Conservation (phyloP, 2,113 vertebrate species). For the Peromyscus californicus region DNA sequence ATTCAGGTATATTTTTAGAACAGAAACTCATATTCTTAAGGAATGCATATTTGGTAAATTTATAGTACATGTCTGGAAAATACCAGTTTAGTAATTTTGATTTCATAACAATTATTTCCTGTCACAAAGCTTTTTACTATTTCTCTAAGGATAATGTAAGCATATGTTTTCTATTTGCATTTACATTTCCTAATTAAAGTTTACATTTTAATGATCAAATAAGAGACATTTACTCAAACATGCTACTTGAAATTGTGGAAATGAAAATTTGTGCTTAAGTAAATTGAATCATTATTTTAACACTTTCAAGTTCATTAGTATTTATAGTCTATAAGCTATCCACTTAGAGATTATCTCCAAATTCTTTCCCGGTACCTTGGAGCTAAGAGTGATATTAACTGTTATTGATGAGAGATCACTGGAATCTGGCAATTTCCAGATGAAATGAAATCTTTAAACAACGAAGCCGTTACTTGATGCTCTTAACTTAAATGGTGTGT, state of each 20-base stretch:
- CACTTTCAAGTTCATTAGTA: background rate
- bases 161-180: background rate
- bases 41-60: background rate
- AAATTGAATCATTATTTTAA: slow-evolving; percentile 36
- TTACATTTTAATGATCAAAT: slow-evolving; percentile 19
- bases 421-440: background rate
- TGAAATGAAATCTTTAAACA: background rate
- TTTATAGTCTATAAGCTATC: background rate
- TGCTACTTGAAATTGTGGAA: slow-evolving; percentile 19
- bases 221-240: background rate
- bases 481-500: background rate
- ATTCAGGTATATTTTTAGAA: slow-evolving; percentile 4
- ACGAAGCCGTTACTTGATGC: background rate
- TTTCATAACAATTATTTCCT: slow-evolving; percentile 2
- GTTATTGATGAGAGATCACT: background rate
- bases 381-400: background rate
- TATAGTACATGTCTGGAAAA: background rate
- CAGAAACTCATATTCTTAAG: background rate
- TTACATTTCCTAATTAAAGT: slow-evolving; percentile 6
- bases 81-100: background rate
- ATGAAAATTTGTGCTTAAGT: slow-evolving; percentile 1
- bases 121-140: background rate
- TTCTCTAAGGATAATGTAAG: background rate
- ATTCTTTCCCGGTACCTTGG: background rate
- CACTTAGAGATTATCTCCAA: background rate